Conservation (phyloP, 2,888 invertebrate genomes). For the Steinernema hermaphroditum region DNA sequence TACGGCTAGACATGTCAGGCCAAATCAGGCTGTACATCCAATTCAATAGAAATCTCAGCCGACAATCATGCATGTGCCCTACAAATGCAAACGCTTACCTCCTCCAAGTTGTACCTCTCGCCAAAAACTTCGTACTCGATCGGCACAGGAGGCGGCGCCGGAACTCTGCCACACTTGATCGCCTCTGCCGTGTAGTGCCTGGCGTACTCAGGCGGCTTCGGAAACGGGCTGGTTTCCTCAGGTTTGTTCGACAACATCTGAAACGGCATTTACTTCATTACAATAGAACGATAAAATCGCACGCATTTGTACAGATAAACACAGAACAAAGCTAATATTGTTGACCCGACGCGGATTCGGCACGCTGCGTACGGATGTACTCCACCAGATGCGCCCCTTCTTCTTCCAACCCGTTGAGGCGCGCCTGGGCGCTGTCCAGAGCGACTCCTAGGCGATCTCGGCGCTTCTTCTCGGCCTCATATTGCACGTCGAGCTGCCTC, state of each 20-base stretch:
- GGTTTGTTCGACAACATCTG: background rate
- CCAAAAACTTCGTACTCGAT: slow-evolving; percentile 61
- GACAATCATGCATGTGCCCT: too few relatives aligned
- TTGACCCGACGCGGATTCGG: slow-evolving; percentile 19
- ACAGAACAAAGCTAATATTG: too few relatives aligned
- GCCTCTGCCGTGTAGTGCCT: slow-evolving; percentile 53
- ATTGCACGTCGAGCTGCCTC: too few relatives aligned
- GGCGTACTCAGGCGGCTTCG: slow-evolving; percentile 61
- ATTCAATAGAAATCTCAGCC: too few relatives aligned
- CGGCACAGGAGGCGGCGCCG: slow-evolving; percentile 60
- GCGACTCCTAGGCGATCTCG: too few relatives aligned
- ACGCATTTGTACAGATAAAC: too few relatives aligned
- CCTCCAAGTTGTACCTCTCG: slow-evolving; percentile 59
- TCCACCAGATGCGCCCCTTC: background rate
- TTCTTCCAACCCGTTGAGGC: background rate
- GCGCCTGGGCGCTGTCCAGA: too few relatives aligned
- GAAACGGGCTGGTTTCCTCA: slow-evolving; percentile 50
- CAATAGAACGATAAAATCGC: too few relatives aligned
- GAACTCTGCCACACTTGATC: slow-evolving; percentile 41
- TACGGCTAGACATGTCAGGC: too few relatives aligned
- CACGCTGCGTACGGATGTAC: slow-evolving; percentile 10
- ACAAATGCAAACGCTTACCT: slow-evolving; percentile 42
- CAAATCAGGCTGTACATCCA: too few relatives aligned
- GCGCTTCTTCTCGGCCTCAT: too few relatives aligned
- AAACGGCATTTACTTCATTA: background rate